A percentile compares a stretch with the other conserved stretches of the same genome.
Evolutionary conservation across 92 coral and sea anemone genomes (phyloP).

Genomic region (Montipora capitata): DNA sequence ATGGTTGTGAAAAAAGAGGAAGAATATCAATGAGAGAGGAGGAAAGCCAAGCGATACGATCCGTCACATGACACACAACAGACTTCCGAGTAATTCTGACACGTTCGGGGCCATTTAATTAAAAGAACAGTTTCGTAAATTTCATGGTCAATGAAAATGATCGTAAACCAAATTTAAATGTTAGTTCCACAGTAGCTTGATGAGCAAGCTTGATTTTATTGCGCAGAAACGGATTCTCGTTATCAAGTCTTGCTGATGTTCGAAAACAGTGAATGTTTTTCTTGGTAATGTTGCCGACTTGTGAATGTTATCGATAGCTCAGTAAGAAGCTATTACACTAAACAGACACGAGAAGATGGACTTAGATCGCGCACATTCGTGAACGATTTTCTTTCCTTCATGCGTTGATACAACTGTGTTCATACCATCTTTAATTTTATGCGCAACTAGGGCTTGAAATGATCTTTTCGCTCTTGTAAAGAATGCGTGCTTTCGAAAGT

Average conservation of each 20-base stretch:
- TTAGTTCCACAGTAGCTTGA: not conserved
- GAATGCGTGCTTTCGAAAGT: no score
- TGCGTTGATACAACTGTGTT: no score
- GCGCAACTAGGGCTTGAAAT: no score
- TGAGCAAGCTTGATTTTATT: not conserved
- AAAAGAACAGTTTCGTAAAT: not conserved
- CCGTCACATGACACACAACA: not conserved
- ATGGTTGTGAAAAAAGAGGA: constrained; percentile 69
- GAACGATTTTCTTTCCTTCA: no score
- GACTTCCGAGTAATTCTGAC: not conserved
- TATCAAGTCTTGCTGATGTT: constrained; percentile 13
- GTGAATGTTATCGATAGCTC: not conserved
- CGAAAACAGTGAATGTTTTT: constrained; percentile 1
- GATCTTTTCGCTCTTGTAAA: no score
- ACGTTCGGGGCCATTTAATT: not conserved
- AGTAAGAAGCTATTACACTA: not conserved
- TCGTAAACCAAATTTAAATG: not conserved
- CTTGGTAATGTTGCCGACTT: not conserved
- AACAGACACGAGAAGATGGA: not conserved
- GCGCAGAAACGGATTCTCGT: not conserved
- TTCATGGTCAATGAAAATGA: not conserved
- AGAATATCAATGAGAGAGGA: constrained; percentile 2
- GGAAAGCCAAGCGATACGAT: not conserved
- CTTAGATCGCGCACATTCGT: not conserved
- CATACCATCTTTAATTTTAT: no score